Base-by-base conservation (phyloP, 2,113 vertebrate genomes). In the Notarius quadriscutis region DNA sequence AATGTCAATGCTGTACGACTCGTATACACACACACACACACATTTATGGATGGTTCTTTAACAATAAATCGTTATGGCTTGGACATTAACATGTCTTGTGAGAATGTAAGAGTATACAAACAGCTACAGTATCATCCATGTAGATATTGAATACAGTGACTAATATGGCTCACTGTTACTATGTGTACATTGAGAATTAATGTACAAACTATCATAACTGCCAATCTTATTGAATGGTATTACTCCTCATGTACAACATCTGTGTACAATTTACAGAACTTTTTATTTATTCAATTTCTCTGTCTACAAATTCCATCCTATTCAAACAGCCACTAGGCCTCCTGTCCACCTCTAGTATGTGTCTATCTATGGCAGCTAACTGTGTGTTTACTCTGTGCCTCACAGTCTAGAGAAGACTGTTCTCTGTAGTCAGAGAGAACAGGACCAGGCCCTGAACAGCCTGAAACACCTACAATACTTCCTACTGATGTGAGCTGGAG, bases 371-470 rank as follows among this genome's bases (percentile, higher is more conserved):
- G 72, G 85, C 34, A 72, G 65, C 48, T 84, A 72, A 53, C 74
- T 78, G 17, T 62, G 78, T 89, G 74, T 87, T 79, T 86, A 81
- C 58, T 87, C 25, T 87, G 5, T 62, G 67, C 55, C 85, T 60
- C 30, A 41, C 14, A 48, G 34, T 22, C 51, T 62, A 67, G 25
- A 50, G 67, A 63, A 84, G 85, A 89, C 41, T 89, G 82, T 75
- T 60, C 81, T 80, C 81, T 89, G 81, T 89, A 65, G 85, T 83
- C 77, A 86, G 50, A 30, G 63, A 41, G 85, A 81, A 63, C 77
- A 41, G 51, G 77, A 86, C 51, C 72, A 58, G 55, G 18, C 20
- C 51, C 55, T 87, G 75, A 87, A 75, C 82, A 83, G 57, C 20
- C 63, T 80, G 30, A 81, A 84, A 62, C 25, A 84, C 84, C 75